Conservation (phyloP, 2,113 vertebrate species). For the Mesitornis unicolor region DNA sequence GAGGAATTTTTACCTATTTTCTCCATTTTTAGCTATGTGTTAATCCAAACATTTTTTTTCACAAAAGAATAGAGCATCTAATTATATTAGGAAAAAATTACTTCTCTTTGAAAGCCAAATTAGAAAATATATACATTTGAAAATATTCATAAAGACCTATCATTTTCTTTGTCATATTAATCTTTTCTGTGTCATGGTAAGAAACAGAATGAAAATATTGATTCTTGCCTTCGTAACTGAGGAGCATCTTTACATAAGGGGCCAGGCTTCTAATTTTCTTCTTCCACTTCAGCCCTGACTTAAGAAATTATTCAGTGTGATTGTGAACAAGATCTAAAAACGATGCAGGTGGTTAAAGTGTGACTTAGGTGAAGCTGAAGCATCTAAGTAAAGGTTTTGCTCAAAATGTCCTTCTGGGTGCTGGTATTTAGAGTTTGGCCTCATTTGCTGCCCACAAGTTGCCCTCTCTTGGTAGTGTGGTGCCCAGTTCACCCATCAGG, state of each 20-base stretch:
- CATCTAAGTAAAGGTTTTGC: background rate
- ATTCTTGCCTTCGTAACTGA: background rate
- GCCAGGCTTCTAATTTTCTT: background rate
- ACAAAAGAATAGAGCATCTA: background rate
- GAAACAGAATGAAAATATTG: background rate
- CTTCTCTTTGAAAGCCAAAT: background rate
- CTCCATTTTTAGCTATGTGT: background rate
- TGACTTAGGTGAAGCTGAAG: background rate
- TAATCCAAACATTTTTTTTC: background rate
- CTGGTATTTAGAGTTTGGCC: fast-evolving
- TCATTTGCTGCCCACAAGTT: background rate
- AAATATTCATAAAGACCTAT: background rate
- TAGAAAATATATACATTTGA: background rate
- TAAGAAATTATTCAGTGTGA: background rate
- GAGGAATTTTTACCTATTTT: background rate
- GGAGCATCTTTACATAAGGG: background rate
- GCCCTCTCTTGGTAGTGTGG: background rate
- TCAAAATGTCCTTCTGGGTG: background rate
- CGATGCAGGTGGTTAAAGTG: background rate
- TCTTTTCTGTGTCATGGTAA: background rate
- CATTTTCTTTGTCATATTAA: background rate
- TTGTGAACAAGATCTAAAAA: background rate
- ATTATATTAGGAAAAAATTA: no score
- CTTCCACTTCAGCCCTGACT: background rate
- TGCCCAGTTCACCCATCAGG: background rate